phyloP scores from a whole-genome alignment of 2,797 vertebrate genomes.

The Lithobates sylvaticus region DNA sequence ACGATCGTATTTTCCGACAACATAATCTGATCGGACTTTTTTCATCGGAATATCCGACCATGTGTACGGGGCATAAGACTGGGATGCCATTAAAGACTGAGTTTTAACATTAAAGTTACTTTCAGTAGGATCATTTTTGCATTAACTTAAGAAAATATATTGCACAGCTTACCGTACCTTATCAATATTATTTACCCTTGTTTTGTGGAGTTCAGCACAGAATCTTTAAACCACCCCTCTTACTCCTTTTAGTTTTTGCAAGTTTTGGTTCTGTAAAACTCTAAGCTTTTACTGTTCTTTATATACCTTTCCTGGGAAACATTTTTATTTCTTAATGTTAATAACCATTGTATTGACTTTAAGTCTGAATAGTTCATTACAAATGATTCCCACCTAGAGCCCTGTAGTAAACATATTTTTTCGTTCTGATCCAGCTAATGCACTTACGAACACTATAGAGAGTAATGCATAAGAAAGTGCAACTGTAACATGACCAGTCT shows the following conservation, averaged over 20 bases:
- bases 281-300: neutral
- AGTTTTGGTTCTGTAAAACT: neutral
- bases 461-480: slow-evolving; percentile 68
- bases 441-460: slow-evolving; percentile 12
- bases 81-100: too few species aligned
- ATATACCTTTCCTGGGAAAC: neutral
- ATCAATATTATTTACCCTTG: neutral
- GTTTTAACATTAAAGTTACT: neutral
- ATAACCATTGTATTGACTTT: slow-evolving; percentile 17
- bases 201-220: neutral
- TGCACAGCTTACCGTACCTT: neutral
- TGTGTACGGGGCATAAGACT: too few species aligned
- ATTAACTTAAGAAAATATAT: neutral
- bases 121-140: neutral
- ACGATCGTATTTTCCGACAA: too few species aligned
- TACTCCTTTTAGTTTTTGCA: neutral
- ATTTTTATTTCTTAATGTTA: neutral
- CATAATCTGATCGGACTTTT: too few species aligned
- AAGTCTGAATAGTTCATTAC: neutral
- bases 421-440: slow-evolving; percentile 21
- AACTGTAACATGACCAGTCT: slow-evolving; percentile 67
- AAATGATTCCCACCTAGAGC: neutral
- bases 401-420: neutral
- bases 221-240: neutral
- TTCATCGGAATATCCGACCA: too few species aligned